Evolutionary conservation across 2,113 vertebrate genomes (phyloP).

Genomic region (Colossoma macropomum): DNA sequence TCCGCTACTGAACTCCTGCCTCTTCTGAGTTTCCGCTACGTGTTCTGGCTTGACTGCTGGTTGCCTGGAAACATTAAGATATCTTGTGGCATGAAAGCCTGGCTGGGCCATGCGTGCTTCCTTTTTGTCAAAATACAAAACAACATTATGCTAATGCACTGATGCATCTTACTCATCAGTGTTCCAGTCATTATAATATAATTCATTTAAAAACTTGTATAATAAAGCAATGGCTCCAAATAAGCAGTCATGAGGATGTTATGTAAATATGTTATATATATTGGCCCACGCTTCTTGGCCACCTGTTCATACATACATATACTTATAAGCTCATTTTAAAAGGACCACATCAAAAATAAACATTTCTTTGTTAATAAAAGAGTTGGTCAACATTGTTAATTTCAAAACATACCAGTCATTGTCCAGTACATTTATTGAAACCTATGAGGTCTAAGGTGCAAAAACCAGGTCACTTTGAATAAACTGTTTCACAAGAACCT

Average conservation of each 20-base stretch:
- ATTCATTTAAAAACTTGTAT: neutral
- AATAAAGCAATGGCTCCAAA: neutral
- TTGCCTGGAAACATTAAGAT: conserved; percentile 77
- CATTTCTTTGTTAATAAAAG: no score
- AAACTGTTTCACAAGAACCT: no score
- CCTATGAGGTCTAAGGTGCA: no score
- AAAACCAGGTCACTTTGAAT: no score
- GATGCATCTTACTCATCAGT: conserved; percentile 12
- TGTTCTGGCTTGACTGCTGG: conserved; percentile 50
- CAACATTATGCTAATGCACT: conserved; percentile 30
- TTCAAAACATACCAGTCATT: no score
- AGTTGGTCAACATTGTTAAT: no score
- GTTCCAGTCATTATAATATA: conserved; percentile 1
- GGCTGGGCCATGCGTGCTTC: conserved; percentile 34
- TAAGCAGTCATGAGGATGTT: conserved; percentile 4
- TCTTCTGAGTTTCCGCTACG: conserved; percentile 35
- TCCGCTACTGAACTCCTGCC: conserved; percentile 6
- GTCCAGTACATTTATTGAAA: no score
- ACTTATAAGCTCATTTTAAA: neutral
- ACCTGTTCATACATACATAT: neutral
- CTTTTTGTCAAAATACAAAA: neutral
- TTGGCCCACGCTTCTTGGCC: neutral
- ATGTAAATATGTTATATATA: neutral
- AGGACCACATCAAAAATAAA: neutral
- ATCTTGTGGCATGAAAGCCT: conserved; percentile 30